Evolutionary conservation across 1,140 invertebrate genomes (phyloP).

Genomic region (Drosophila kikkawai): DNA sequence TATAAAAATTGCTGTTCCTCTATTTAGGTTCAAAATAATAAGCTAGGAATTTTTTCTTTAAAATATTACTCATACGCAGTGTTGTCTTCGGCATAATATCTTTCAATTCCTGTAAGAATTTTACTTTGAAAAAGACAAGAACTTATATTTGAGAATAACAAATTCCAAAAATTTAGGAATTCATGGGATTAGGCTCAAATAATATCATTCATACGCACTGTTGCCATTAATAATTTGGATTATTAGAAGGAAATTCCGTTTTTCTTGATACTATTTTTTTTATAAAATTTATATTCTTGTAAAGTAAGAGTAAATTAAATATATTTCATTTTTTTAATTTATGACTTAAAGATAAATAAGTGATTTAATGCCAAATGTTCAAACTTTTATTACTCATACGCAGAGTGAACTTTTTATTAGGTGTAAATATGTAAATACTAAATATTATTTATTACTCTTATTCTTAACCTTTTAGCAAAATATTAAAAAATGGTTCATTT

Average conservation of each 20-base stretch:
- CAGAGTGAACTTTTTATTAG: neutral
- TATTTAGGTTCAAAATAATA: neutral
- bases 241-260: neutral
- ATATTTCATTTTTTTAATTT: too few species aligned
- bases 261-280: too few species aligned
- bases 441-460: neutral
- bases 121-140: neutral
- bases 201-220: constrained; percentile 9
- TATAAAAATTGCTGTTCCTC: neutral
- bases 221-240: neutral
- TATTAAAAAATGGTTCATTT: neutral
- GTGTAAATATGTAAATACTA: neutral
- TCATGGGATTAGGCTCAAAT: fast-evolving
- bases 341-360: too few species aligned
- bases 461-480: neutral
- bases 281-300: too few species aligned
- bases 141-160: neutral
- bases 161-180: neutral
- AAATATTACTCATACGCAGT: neutral
- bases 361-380: too few species aligned
- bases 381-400: neutral
- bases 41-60: neutral
- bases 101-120: neutral
- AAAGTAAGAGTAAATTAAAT: too few species aligned
- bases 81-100: neutral